Evolutionary conservation across 2,888 invertebrate species (phyloP).

Genomic region (Drosophila colorata): DNA sequence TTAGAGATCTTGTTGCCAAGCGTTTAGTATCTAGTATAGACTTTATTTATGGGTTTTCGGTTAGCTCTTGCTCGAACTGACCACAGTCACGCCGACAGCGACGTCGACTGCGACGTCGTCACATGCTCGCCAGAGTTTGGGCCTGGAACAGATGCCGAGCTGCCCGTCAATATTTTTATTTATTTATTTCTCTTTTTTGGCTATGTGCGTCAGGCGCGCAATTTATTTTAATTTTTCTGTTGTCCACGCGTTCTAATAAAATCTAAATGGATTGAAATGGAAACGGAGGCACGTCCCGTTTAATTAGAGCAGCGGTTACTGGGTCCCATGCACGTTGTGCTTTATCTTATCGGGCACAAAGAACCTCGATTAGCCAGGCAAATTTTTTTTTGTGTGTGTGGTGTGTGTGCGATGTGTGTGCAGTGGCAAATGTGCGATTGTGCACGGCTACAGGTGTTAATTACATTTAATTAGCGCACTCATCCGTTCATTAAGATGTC

Average conservation of each 20-base stretch:
- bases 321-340: slow-evolving; percentile 55
- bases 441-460: slow-evolving; percentile 53
- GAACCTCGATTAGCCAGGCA: slow-evolving; percentile 32
- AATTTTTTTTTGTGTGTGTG: slow-evolving; percentile 14
- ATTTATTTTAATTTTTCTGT: slow-evolving; percentile 74
- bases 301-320: slow-evolving; percentile 54
- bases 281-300: slow-evolving; percentile 71
- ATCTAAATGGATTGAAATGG: slow-evolving; percentile 30
- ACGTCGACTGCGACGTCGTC: slow-evolving; percentile 23
- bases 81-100: slow-evolving; percentile 64
- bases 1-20: slow-evolving; percentile 64
- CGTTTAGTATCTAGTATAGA: slow-evolving; percentile 20
- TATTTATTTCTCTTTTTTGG: slow-evolving; percentile 24
- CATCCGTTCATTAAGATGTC: slow-evolving; percentile 67
- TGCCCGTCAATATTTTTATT: slow-evolving; percentile 3
- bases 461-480: slow-evolving; percentile 59
- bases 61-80: slow-evolving; percentile 57
- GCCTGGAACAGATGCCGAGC: slow-evolving; percentile 14
- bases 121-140: slow-evolving; percentile 34
- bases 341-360: slow-evolving; percentile 64
- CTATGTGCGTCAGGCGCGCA: slow-evolving; percentile 50
- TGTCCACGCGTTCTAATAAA: slow-evolving; percentile 46
- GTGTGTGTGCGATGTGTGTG: slow-evolving; percentile 1
- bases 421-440: slow-evolving; percentile 18
- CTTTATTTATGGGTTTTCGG: slow-evolving; percentile 16